Evolutionary conservation across 2,113 vertebrate genomes (phyloP).

Genomic region (Microtus ochrogaster): DNA sequence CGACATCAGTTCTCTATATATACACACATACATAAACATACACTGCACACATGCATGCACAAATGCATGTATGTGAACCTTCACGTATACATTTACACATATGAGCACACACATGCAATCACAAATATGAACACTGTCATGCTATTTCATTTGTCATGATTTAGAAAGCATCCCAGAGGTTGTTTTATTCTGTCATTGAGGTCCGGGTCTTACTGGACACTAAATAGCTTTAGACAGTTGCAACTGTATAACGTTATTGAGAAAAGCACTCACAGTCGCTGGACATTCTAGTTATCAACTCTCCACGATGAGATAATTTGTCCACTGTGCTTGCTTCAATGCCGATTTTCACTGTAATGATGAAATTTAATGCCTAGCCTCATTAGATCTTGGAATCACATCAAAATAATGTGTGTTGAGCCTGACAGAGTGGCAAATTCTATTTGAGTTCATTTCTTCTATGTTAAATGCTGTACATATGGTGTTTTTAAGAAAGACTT

Average conservation of each 20-base stretch:
- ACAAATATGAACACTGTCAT: neutral
- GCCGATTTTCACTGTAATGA: conserved; percentile 73
- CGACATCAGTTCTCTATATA: no score
- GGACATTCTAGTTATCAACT: conserved; percentile 67
- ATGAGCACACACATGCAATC: neutral
- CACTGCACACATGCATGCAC: neutral
- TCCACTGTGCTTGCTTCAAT: conserved; percentile 59
- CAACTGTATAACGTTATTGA: neutral
- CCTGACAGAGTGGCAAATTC: conserved; percentile 67
- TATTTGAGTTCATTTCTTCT: conserved; percentile 62
- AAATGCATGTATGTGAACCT: neutral
- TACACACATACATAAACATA: neutral
- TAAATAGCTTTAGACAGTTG: neutral
- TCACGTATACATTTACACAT: neutral
- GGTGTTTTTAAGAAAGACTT: conserved; percentile 53
- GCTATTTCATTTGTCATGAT: neutral
- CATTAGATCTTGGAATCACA: conserved; percentile 68
- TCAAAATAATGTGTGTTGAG: conserved; percentile 69
- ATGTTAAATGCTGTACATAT: conserved; percentile 63
- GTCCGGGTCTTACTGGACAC: neutral
- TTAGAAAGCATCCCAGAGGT: neutral
- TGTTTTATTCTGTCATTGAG: neutral
- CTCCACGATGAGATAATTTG: conserved; percentile 64
- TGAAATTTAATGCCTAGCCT: conserved; percentile 70
- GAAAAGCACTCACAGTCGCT: conserved; percentile 49